A percentile compares a stretch with the other conserved stretches of the same genome.
Evolutionary conservation across 2,113 vertebrate species (phyloP).

Genomic region (Gila orcuttii): DNA sequence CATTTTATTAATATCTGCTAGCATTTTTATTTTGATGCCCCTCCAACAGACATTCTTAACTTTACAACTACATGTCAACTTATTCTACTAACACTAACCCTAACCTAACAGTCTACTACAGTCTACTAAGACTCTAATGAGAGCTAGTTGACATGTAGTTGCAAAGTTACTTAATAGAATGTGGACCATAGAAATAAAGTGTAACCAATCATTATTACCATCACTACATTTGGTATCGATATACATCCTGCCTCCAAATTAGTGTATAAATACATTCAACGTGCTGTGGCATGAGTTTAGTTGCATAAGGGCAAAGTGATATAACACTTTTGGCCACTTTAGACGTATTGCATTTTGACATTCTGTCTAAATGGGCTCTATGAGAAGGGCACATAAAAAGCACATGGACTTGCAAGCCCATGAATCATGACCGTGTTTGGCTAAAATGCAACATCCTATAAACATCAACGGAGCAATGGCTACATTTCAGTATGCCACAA

Average conservation of each 20-base stretch:
- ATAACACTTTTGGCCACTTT: background rate
- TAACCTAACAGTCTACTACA: no score
- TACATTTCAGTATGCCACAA: background rate
- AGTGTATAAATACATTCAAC: background rate
- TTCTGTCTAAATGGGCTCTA: conserved; percentile 13
- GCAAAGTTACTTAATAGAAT: no score
- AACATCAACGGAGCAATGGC: background rate
- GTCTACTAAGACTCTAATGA: no score
- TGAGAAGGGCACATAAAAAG: conserved; percentile 20
- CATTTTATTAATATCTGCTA: no score
- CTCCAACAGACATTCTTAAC: no score
- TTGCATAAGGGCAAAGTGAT: background rate
- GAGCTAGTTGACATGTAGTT: no score
- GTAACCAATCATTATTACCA: background rate
- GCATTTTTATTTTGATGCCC: no score
- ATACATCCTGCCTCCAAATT: background rate
- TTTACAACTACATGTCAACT: no score
- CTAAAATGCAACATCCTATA: conserved; percentile 18
- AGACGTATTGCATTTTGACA: background rate
- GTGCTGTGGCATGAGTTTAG: background rate
- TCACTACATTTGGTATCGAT: background rate
- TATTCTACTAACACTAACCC: no score
- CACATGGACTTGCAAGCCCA: background rate
- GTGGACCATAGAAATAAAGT: no score
- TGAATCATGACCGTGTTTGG: conserved; percentile 19